These are phyloP conservation scores for Apteryx mantelli DNA, from an alignment of 2,113 vertebrate genomes.

Conservation along the genomic window DNA sequence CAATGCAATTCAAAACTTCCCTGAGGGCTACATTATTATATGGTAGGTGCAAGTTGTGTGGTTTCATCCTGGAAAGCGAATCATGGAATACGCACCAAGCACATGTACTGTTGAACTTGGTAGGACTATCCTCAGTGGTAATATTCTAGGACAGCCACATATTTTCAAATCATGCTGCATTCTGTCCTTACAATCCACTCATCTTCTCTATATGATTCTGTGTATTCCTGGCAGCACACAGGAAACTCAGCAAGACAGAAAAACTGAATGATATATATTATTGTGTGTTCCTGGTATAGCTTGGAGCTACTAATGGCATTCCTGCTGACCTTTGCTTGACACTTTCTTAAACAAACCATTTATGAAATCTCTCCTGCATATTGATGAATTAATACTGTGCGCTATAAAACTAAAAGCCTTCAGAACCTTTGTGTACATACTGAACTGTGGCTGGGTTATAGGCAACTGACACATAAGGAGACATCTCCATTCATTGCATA, in stretches of 20 bases:
- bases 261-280: fast-evolving
- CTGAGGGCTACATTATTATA: background rate
- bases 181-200: background rate
- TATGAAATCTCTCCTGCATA: background rate
- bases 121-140: background rate
- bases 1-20: background rate
- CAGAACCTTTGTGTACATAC: background rate
- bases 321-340: conserved; percentile 4
- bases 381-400: background rate
- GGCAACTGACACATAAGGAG: background rate
- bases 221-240: background rate
- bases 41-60: background rate
- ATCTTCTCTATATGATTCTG: background rate
- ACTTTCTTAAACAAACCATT: background rate
- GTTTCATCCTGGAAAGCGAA: conserved; percentile 32
- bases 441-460: background rate
- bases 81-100: background rate
- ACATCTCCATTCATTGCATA: background rate
- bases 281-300: background rate
- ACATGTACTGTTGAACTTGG: background rate
- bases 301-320: background rate
- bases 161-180: background rate
- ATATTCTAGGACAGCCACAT: background rate
- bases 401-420: background rate
- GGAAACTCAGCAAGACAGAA: background rate